Base-by-base conservation (phyloP, 30 jellyfish, hydroid and myxozoan genomes). In the Pelagia noctiluca region DNA sequence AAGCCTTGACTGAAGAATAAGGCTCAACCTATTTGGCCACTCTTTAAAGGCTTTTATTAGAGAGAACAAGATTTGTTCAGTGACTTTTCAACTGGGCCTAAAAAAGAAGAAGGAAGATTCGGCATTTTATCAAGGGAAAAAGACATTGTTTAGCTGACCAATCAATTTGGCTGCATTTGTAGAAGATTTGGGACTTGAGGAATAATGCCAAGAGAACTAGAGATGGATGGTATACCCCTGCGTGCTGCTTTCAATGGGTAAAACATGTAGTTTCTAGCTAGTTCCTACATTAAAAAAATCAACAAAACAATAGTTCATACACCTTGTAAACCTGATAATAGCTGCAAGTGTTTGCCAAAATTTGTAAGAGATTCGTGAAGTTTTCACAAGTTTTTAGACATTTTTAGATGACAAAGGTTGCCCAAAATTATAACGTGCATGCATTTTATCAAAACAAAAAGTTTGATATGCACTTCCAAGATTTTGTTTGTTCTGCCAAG, bases 201-300 rank as follows among this genome's bases (percentile, higher is more conserved):
- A 52, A 52, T 3, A 52, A 52, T 52, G 68, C 68, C 68, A 52
- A 8, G 62, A 57, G 31, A 19, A 32, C 53, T 82, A 80, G 91
- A 80, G 77, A 22, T 47, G 42, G 86, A 70, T 30, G 97, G 97
- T 23, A 89, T 89, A 52, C 97, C 95, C 10, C 88, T 89, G 2
- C 79, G 97, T 30, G 97, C 97, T 31, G 97, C 97, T 8, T 89
- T 54, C 38, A 82, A 89, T 52, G 97, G 97, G 97, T 89, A 76
- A 48, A 30, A 19, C 0, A 16, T 30, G 33, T 24, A 30, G 10
- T 34, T 7, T 66, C 29, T 66, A 11, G 10, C 18, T 12, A 24
- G 30, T 16, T 22, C 21, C 35, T 25, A 42, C 16, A 42, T 5
- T 42, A 42, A 42, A 42, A 16, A 16, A 42, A 5, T 42, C 57